Evolutionary conservation across 2,888 invertebrate genomes (phyloP).

Genomic region (Tachina lurida): DNA sequence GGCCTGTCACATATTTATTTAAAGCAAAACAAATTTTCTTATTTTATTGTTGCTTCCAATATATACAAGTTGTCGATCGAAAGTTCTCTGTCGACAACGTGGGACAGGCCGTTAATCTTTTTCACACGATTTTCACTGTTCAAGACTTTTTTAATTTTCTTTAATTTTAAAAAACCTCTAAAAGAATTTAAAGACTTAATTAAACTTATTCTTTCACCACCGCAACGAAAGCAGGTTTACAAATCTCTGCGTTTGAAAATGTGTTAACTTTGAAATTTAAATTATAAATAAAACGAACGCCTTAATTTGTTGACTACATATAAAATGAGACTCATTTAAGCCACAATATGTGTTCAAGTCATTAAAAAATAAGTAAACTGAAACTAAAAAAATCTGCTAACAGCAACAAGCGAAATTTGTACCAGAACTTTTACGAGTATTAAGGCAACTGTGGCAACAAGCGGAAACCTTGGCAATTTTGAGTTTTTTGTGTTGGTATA

Average conservation of each 20-base stretch:
- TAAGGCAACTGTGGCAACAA: slow-evolving; percentile 14
- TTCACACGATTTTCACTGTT: too few relatives aligned
- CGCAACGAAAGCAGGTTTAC: too few relatives aligned
- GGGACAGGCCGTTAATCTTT: too few relatives aligned
- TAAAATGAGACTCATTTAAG: slow-evolving; percentile 37
- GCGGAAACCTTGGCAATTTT: slow-evolving; percentile 15
- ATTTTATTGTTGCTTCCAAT: too few relatives aligned
- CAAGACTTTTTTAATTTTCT: too few relatives aligned
- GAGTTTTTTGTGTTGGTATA: not conserved
- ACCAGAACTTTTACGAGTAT: slow-evolving; percentile 18
- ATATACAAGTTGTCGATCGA: too few relatives aligned
- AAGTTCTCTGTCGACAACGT: too few relatives aligned
- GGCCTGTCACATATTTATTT: too few relatives aligned
- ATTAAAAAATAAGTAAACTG: not conserved
- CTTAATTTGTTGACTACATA: slow-evolving; percentile 55
- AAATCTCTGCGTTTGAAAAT: not conserved
- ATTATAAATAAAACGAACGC: not conserved
- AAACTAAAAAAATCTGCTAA: not conserved
- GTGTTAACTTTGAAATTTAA: not conserved
- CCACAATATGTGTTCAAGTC: slow-evolving; percentile 6
- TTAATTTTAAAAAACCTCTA: too few relatives aligned
- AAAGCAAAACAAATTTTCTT: too few relatives aligned
- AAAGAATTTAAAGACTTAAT: too few relatives aligned
- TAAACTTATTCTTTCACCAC: too few relatives aligned
- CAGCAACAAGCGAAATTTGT: slow-evolving; percentile 58